Conservation (phyloP, 2,797 vertebrate species). For the Hippocampus kuda region DNA sequence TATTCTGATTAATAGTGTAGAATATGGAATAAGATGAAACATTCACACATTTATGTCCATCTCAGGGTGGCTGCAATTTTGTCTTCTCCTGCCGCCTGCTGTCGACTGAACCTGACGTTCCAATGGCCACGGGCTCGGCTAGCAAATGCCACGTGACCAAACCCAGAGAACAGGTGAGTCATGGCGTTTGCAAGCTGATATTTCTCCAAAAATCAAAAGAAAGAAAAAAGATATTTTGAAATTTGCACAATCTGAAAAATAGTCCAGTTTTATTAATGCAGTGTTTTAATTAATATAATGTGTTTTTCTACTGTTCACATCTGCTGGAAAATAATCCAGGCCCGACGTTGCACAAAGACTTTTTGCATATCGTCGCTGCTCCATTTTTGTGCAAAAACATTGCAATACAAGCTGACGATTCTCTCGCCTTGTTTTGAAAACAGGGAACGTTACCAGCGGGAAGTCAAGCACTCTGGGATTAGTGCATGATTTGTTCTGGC, state of each 20-base stretch:
- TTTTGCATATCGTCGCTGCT: not conserved
- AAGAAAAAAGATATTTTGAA: not conserved
- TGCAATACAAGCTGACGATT: constrained; percentile 39
- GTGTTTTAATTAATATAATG: not conserved
- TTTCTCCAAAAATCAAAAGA: not conserved
- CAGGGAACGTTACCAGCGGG: not conserved
- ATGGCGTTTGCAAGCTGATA: too few relatives aligned
- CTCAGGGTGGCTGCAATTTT: too few relatives aligned
- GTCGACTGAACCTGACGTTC: too few relatives aligned
- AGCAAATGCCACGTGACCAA: too few relatives aligned
- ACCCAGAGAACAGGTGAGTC: too few relatives aligned
- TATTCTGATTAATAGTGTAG: too few relatives aligned
- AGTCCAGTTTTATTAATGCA: not conserved
- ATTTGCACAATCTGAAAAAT: not conserved
- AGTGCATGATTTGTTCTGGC: constrained; percentile 36
- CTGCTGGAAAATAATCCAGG: too few relatives aligned
- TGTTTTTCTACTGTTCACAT: too few relatives aligned
- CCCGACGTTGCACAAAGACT: not conserved
- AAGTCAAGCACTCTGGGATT: constrained; percentile 19
- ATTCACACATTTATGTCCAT: too few relatives aligned
- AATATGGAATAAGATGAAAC: too few relatives aligned
- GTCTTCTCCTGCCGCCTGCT: too few relatives aligned
- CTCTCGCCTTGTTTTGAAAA: not conserved
- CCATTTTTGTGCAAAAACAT: not conserved
- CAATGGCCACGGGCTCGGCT: too few relatives aligned